Evolutionary conservation across 2,113 vertebrate species (phyloP), one percentile per base, ranked within the genome.

Genomic region (Lota lota): DNA sequence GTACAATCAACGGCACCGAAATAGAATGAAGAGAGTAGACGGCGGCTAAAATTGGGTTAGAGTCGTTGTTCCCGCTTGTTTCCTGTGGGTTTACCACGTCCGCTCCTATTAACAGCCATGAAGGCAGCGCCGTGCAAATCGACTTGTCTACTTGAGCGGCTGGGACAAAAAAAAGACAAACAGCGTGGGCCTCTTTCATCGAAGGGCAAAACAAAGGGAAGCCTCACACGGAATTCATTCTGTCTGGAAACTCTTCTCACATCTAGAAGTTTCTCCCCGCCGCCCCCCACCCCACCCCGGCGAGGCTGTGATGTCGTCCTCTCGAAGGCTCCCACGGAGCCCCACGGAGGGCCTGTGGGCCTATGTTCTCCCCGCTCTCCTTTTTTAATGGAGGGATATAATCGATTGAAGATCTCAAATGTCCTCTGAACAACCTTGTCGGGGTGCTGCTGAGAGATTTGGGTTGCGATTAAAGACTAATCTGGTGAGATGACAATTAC

Each of bases 1-100:
- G 68, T 84, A 72, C 74, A 69, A 76, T 69, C 76, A 64, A 70
- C 57, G 56, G 60, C 68, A 67, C 79, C 28, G 64, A 76, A 85
- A 85, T 69, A 82, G 83, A 82, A 61, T 5, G 3, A 70, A 21
- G 70, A 4, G 22, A 69, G 28, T 61, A 86, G 83, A 81, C 68
- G 71, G 78, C 51, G 58, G 79, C 80, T 85, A 67, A 79, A 86
- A 88, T 84, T 84, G 68, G 81, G 79, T 84, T 88, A 81, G 71
- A 47, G 72, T 50, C 5, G 67, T 81, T 66, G 66, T 74, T 24
- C 12, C 18, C 18, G 24, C 36, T 24, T 65, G 62, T 79, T 80
- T 81, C 76, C 75, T 80, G 71, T 66, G 72, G 63, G 36, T 77
- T 17, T 72, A 68, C 67, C 0, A 60, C 60, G 79, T 84, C 76